phyloP scores from a whole-genome alignment of 1,140 invertebrate genomes.

The Solenopsis fugax region DNA sequence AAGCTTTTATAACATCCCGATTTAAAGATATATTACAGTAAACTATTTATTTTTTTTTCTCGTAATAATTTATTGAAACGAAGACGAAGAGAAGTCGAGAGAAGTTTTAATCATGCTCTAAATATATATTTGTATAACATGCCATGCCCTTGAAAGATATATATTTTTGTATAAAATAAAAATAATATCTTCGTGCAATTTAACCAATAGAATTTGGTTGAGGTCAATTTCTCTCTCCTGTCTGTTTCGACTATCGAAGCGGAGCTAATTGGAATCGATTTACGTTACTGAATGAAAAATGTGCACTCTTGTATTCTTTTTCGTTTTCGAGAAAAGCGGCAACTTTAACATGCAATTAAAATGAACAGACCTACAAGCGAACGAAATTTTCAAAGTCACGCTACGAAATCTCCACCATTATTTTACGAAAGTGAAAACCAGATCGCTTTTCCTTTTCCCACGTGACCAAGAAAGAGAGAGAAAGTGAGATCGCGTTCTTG shows the following conservation, averaged over 20 bases:
- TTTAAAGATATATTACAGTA: background rate
- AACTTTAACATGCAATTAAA: background rate
- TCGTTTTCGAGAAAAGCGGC: background rate
- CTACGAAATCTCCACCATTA: background rate
- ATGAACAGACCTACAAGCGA: background rate
- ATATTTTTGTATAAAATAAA: background rate
- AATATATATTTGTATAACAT: too few species aligned
- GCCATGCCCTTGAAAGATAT: background rate
- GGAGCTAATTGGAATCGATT: background rate
- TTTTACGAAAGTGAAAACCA: conserved; percentile 30
- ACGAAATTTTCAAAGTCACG: conserved; percentile 39
- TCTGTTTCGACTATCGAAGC: background rate
- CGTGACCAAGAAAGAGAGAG: background rate
- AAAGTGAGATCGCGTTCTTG: conserved; percentile 18
- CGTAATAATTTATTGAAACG: background rate
- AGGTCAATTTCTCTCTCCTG: background rate
- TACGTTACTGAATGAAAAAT: background rate
- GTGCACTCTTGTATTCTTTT: background rate
- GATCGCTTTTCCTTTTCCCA: background rate
- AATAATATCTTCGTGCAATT: background rate
- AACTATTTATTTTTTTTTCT: background rate
- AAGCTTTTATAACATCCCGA: background rate
- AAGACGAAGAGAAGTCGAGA: background rate
- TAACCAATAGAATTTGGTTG: background rate
- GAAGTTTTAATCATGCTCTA: background rate